Base-by-base conservation (phyloP, 2,113 vertebrate species). In the Colistium nudipinnis region DNA sequence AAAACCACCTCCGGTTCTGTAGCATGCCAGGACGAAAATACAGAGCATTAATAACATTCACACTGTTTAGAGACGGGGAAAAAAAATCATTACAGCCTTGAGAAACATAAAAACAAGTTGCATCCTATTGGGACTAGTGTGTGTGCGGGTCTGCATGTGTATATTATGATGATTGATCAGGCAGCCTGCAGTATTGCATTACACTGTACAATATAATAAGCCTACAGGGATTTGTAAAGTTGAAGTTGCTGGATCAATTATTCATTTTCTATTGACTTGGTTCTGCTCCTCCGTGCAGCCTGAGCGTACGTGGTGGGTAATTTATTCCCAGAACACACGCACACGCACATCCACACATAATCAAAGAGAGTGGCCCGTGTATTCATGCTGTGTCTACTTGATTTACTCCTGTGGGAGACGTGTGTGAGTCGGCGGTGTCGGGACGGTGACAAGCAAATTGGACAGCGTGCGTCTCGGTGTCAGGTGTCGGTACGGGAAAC, bases 171-270 rank as follows among this genome's bases (percentile, higher is more conserved):
- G 68, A 82, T 52, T 74, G 76, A 76, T 75, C 8, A 17, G 44
- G 27, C 55, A 24, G 66, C 11, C 14, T 51, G 53, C 62, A 64
- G 69, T 47, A 31, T 62, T 51, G 62, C 79, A 68, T 73, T 76
- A 81, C 71, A 60, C 19, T 49, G 44, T 83, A 64, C 62, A 38
- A n/a, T 75, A 65, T 79, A 84, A 83, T 49, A 27, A 69, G 78
- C 44, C 83, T 20, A 13, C 62, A 44, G 75, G 81, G 83, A 83
- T 70, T 81, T 86, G 66, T 79, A 87, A n/a, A 83, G 57, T 53
- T 49, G 19, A 80, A 84, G 54, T 64, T 85, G 48, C 48, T 20
- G 38, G 61, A 86, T 90, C 73, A 85, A 87, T 88, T 87, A 80
- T 87, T 86, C 49, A 83, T 84, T 68, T 30, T 73, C 38, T 84